These are phyloP conservation scores for Mobula hypostoma DNA, from an alignment of 2,113 vertebrate species.

Conservation along the genomic window DNA sequence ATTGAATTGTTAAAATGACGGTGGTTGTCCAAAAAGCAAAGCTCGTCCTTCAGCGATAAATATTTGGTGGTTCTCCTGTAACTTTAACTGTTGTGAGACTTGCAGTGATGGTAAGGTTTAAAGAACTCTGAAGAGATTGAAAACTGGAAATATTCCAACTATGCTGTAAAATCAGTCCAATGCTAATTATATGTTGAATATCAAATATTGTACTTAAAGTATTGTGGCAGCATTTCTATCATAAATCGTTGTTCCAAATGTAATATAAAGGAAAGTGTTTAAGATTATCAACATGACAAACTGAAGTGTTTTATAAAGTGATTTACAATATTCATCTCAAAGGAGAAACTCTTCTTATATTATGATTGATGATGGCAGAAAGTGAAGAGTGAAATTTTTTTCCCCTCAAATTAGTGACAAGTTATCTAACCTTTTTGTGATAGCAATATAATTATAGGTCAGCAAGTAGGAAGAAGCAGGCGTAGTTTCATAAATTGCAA, in stretches of 20 bases:
- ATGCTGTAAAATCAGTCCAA: background rate
- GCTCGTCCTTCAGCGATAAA: too few species aligned
- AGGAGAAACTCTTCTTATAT: background rate
- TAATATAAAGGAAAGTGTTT: conserved; percentile 3
- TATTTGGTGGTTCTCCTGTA: background rate
- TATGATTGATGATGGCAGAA: background rate
- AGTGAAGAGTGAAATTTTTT: background rate
- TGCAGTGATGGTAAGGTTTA: background rate
- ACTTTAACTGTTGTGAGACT: background rate
- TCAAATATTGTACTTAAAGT: background rate
- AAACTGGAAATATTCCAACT: background rate
- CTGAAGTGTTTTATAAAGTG: background rate
- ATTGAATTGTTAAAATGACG: background rate
- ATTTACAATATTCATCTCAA: background rate
- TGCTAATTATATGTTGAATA: background rate
- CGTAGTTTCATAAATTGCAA: conserved; percentile 8
- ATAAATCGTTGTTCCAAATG: conserved; percentile 15
- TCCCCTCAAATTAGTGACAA: conserved; percentile 14
- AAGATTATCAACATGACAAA: conserved; percentile 12
- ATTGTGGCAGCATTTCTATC: background rate
- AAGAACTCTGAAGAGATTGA: background rate
- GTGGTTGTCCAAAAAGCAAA: background rate
- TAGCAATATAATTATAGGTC: conserved; percentile 14
- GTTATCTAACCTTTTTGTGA: background rate
- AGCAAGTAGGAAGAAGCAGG: conserved; percentile 15